These are phyloP conservation scores for Scortum barcoo DNA, from an alignment of 2,113 vertebrate genomes.

Conservation along the genomic window DNA sequence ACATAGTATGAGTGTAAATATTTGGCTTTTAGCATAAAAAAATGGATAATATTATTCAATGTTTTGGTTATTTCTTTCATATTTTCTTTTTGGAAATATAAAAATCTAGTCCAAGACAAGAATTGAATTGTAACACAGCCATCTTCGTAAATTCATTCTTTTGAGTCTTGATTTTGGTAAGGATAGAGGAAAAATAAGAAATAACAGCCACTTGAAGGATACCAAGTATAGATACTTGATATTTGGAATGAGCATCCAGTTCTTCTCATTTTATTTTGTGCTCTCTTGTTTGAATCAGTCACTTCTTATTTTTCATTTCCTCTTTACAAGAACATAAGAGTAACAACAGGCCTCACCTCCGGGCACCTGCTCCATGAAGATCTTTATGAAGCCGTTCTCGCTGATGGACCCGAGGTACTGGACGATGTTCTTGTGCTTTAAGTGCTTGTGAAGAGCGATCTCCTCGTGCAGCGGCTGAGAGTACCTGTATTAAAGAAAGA, in stretches of 20 bases:
- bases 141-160: background rate
- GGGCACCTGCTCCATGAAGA: constrained; percentile 99
- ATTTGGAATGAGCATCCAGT: background rate
- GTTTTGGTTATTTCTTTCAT: background rate
- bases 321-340: background rate
- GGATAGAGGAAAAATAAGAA: background rate
- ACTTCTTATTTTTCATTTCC: background rate
- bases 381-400: constrained; percentile 98
- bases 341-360: constrained; percentile 88
- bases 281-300: background rate
- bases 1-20: background rate
- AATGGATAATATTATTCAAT: background rate
- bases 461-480: constrained; percentile 98
- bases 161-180: background rate
- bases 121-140: background rate
- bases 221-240: background rate
- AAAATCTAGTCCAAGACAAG: background rate
- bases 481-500: constrained; percentile 83
- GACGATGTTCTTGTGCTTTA: constrained; percentile 99
- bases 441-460: constrained; percentile 97
- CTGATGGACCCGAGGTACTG: constrained; percentile 98
- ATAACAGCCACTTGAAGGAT: background rate
- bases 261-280: background rate
- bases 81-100: background rate
- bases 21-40: too few relatives aligned